Base-by-base conservation (phyloP, 1,140 invertebrate genomes). In the Chlorops oryzae region DNA sequence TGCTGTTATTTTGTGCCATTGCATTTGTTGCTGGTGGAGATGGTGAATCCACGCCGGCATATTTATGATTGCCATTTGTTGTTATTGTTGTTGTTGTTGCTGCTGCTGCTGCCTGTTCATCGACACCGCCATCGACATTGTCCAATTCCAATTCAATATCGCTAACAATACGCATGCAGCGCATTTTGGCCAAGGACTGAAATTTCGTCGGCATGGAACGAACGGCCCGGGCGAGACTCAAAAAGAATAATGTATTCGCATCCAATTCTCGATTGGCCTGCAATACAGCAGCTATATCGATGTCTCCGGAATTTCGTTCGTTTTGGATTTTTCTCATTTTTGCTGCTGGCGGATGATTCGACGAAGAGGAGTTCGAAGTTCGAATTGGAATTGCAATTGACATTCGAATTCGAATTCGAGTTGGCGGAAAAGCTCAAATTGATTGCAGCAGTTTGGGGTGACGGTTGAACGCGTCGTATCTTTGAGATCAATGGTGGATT, bases 121-220 rank as follows among this genome's bases (percentile, higher is more conserved):
- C 62, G 39, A 62, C 66, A 46, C 67, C 62, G 37, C n/a, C 37
- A n/a, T n/a, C n/a, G 15, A 58, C 60, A 38, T 64, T 70, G 40
- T 70, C 67, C 57, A 70, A 45, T 32, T 70, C 67, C 10, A 70
- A 50, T 45, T 70, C 67, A 15, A 67, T 60, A 44, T 70, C 67
- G 13, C 65, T 70, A 2, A 70, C 65, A 10, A 70, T 70, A 17
- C 68, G 59, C 67, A 70, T 70, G 49, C 67, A 70, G 10, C 63
- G 61, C 67, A 70, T 70, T 56, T 70, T 70, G 12, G 68, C 64
- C 34, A 66, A 45, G 2, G 65, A 62, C 24, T 70, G 67, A 32
- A 66, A 70, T 47, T 70, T 68, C 53, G 60, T 67, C 20, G 67
- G 67, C 67, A 70, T 70, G 39, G 61, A 54, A 9, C 63, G 58